A percentile compares a stretch with the other conserved stretches of the same genome.
phyloP scores from a whole-genome alignment of 2,888 invertebrate species.

The Sinopyrophorus schimmeli region DNA sequence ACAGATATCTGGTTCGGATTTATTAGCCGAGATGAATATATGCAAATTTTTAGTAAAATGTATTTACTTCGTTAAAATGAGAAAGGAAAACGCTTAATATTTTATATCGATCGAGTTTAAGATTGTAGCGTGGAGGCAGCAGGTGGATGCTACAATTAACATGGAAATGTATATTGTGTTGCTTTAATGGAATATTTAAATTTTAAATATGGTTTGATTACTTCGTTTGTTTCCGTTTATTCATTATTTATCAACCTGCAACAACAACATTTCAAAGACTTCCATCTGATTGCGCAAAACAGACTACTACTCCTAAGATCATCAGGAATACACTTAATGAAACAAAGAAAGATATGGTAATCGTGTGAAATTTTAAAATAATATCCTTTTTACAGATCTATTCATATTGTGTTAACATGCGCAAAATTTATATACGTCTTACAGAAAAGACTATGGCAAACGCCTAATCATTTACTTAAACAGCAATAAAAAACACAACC shows the following conservation, averaged over 20 bases:
- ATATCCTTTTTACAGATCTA: no score
- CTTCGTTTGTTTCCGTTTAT: constrained; percentile 54
- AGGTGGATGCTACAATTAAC: constrained; percentile 52
- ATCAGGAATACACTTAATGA: constrained; percentile 20
- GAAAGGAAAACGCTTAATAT: constrained; percentile 36
- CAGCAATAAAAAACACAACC: no score
- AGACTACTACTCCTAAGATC: constrained; percentile 16
- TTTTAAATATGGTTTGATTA: constrained; percentile 54
- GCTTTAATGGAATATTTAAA: constrained; percentile 54
- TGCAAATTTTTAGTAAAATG: constrained; percentile 36
- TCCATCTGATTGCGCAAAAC: constrained; percentile 35
- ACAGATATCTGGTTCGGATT: constrained; percentile 26
- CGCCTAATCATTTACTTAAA: no score
- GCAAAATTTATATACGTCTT: no score
- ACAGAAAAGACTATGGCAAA: no score
- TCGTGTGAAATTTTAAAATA: no score
- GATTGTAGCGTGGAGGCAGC: constrained; percentile 45
- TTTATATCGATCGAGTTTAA: constrained; percentile 42
- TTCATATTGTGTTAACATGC: no score
- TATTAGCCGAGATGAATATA: constrained; percentile 33
- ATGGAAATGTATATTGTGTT: constrained; percentile 54
- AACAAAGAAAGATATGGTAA: constrained; percentile 10
- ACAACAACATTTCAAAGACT: constrained; percentile 36
- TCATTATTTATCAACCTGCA: constrained; percentile 48
- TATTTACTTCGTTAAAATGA: constrained; percentile 35